A percentile compares a stretch with the other conserved stretches of the same genome.
These are phyloP conservation scores for Ectemnius continuus DNA, from an alignment of 2,888 invertebrate genomes.

Conservation along the genomic window DNA sequence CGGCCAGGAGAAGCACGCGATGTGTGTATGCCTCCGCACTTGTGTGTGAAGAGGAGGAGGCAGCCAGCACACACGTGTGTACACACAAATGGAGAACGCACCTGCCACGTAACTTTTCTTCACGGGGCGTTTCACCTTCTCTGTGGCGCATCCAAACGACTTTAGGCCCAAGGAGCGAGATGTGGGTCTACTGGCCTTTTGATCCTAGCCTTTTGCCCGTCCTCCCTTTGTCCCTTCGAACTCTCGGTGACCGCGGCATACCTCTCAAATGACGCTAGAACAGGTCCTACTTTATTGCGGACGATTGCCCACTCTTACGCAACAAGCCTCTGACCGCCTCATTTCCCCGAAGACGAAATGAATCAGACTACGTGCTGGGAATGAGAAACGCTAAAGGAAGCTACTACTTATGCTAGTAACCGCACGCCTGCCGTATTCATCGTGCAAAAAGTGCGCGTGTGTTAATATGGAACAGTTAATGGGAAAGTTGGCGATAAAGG, in stretches of 20 bases:
- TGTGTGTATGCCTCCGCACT: not conserved
- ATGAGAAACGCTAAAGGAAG: no score
- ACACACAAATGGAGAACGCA: constrained; percentile 43
- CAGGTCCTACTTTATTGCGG: constrained; percentile 32
- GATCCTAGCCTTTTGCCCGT: constrained; percentile 8
- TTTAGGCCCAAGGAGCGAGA: constrained; percentile 14
- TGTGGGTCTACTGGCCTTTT: constrained; percentile 21
- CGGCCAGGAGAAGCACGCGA: constrained; percentile 12
- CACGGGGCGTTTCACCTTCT: constrained; percentile 54
- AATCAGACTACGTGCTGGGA: no score
- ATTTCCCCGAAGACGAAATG: no score
- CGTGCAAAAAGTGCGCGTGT: no score
- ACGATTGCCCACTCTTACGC: constrained; percentile 29
- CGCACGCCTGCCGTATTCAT: no score
- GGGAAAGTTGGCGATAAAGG: no score
- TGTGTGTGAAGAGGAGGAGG: not conserved
- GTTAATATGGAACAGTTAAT: no score
- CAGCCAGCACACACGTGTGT: constrained; percentile 14
- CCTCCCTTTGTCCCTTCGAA: not conserved
- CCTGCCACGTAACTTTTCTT: constrained; percentile 64
- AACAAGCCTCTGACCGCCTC: not conserved
- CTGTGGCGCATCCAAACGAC: constrained; percentile 44
- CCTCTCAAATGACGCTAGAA: constrained; percentile 39
- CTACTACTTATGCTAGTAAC: no score
- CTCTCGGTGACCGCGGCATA: constrained; percentile 5